Evolutionary conservation across 2,888 invertebrate species (phyloP), one percentile per base, ranked within the genome.

Genomic region (Erebia epiphron): DNA sequence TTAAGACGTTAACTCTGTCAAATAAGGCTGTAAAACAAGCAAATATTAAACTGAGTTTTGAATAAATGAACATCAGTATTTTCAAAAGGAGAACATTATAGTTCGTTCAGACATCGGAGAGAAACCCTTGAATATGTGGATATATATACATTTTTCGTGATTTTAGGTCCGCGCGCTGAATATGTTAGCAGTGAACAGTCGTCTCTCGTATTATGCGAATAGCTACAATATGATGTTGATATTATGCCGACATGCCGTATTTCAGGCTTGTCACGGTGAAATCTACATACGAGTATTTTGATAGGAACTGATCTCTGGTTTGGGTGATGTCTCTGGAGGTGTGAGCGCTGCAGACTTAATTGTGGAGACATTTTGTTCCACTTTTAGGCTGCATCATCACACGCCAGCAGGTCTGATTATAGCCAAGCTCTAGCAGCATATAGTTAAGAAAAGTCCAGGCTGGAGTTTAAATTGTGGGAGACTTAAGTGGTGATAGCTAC

Each of bases 161-260:
- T 60, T 60, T 41, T 43, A 60, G 16, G n/a, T 60, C 60, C 10
- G 41, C 60, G 60, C 16, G 11, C 41, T 60, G 60, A 60, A 60
- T 60, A 57, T 26, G 56, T 54, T 54, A 54, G 16, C 56, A 26
- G 26, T 10, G 14, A 57, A 14, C 56, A 57, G 56, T 57, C 56
- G 56, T 26, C 56, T 41, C 41, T 60, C 60, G n/a, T 58, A 58
- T 57, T 57, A 35, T 58, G 57, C n/a, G 26, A 16, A 60, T 60
- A 35, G 60, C 60, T 16, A 16, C 60, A 43, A 41, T 43, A 43
- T 43, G 41, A 60, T 57, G 26, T 57, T 57, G 21, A 57, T 57
- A 26, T 57, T 13, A 56, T 56, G 52, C 14, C 50, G 46, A 50
- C 50, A 14, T 16, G 16, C 18, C 10, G 10, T 8, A 9, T 16